Evolutionary conservation across 2,888 invertebrate species (phyloP).

Genomic region (Sesia apiformis): DNA sequence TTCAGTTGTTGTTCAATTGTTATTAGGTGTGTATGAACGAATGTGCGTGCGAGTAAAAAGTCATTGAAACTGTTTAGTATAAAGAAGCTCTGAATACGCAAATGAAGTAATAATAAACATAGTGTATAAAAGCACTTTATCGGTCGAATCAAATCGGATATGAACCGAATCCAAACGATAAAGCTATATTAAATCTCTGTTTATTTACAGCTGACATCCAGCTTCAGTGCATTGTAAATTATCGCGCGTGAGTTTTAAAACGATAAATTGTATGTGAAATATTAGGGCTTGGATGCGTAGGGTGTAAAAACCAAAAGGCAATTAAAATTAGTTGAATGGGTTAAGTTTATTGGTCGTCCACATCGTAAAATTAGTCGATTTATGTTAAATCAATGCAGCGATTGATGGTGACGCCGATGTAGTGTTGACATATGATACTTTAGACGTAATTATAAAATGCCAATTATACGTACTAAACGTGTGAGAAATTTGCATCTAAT

Average conservation of each 20-base stretch:
- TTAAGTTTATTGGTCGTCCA: constrained; percentile 43
- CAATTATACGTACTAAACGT: too few relatives aligned
- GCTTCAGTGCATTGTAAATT: constrained; percentile 48
- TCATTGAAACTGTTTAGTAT: too few relatives aligned
- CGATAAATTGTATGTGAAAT: constrained; percentile 51
- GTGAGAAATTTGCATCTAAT: too few relatives aligned
- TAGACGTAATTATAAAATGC: too few relatives aligned
- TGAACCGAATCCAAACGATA: constrained; percentile 38
- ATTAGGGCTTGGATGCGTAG: constrained; percentile 33
- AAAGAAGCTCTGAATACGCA: too few relatives aligned
- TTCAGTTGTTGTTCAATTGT: too few relatives aligned
- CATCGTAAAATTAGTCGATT: constrained; percentile 53
- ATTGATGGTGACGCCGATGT: too few relatives aligned
- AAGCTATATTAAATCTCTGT: constrained; percentile 46
- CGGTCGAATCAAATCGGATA: not conserved
- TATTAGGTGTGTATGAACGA: too few relatives aligned
- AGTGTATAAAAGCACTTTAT: too few relatives aligned
- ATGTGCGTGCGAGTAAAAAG: too few relatives aligned
- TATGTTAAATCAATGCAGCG: constrained; percentile 28
- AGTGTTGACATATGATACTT: too few relatives aligned
- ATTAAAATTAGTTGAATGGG: constrained; percentile 62
- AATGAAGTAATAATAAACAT: too few relatives aligned
- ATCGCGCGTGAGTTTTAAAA: constrained; percentile 42
- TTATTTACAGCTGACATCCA: constrained; percentile 48
- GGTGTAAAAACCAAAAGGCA: constrained; percentile 47